These are phyloP conservation scores for Diadophis punctatus DNA, from an alignment of 2,113 vertebrate genomes.

Conservation along the genomic window DNA sequence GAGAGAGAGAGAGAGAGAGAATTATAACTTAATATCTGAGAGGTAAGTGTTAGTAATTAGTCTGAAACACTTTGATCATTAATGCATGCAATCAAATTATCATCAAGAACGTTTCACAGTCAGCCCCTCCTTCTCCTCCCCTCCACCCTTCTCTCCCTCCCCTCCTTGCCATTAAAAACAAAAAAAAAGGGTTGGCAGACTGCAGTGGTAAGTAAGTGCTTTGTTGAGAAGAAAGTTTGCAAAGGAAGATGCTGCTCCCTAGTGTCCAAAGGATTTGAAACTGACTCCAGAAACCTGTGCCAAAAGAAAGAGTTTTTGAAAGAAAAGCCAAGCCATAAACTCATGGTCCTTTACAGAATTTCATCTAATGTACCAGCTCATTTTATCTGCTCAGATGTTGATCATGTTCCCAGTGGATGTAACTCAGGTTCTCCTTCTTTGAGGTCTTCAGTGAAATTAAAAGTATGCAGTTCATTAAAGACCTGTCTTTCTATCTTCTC, in stretches of 20 bases:
- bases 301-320: slow-evolving; percentile 5
- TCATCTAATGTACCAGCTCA: slow-evolving; percentile 44
- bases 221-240: slow-evolving; percentile 39
- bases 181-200: slow-evolving; percentile 39
- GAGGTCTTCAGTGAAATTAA: slow-evolving; percentile 69
- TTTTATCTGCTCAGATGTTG: slow-evolving; percentile 65
- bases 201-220: slow-evolving; percentile 40
- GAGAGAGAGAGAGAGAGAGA: slow-evolving; percentile 41
- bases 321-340: slow-evolving; percentile 56
- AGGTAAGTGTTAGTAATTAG: slow-evolving; percentile 73
- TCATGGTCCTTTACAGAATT: slow-evolving; percentile 52
- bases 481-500: slow-evolving; percentile 33
- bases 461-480: slow-evolving; percentile 61
- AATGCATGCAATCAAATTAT: slow-evolving; percentile 75
- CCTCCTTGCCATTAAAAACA: slow-evolving; percentile 57
- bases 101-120: slow-evolving; percentile 67
- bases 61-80: slow-evolving; percentile 75
- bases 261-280: slow-evolving; percentile 55
- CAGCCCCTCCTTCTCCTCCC: slow-evolving; percentile 25
- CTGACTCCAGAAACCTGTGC: slow-evolving; percentile 33
- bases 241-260: slow-evolving; percentile 71
- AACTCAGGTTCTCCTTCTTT: slow-evolving; percentile 63
- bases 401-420: slow-evolving; percentile 60
- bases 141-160: not conserved
- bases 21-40: slow-evolving; percentile 70